Conservation (phyloP, 1,140 invertebrate genomes). For the Leptopilina clavipes region DNA sequence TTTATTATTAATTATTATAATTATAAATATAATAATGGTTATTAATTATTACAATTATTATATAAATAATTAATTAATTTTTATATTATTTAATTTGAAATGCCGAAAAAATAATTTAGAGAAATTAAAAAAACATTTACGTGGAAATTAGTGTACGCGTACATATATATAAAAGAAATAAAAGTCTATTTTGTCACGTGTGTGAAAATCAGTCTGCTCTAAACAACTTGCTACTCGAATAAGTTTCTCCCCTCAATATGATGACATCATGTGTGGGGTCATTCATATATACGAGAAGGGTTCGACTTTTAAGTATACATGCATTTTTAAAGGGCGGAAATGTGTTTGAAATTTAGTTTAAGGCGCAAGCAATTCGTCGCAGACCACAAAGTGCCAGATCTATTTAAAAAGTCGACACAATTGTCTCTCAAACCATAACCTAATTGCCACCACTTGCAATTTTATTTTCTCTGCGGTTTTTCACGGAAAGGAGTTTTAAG, state of each 20-base stretch:
- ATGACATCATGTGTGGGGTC: constrained; percentile 32
- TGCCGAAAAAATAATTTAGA: too few relatives aligned
- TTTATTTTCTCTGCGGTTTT: not conserved
- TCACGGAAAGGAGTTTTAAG: not conserved
- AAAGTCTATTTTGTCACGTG: not conserved
- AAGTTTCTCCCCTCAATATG: constrained; percentile 35
- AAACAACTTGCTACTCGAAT: constrained; percentile 16
- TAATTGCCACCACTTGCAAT: not conserved
- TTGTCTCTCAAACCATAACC: not conserved
- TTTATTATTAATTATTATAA: too few relatives aligned
- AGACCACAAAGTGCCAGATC: constrained; percentile 13
- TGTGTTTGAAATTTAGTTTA: constrained; percentile 8
- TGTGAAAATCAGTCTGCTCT: constrained; percentile 22
- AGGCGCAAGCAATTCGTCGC: not conserved
- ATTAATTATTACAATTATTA: too few relatives aligned
- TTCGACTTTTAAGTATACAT: constrained; percentile 22
- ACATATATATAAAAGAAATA: not conserved
- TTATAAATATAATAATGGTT: too few relatives aligned
- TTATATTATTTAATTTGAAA: too few relatives aligned
- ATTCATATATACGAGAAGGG: constrained; percentile 26
- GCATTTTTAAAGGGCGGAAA: constrained; percentile 20
- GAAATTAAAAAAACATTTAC: not conserved
- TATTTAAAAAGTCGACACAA: not conserved
- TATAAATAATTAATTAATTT: too few relatives aligned
- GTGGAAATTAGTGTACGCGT: not conserved